phyloP scores from a whole-genome alignment of 2,797 vertebrate species.

The Lerista edwardsae region DNA sequence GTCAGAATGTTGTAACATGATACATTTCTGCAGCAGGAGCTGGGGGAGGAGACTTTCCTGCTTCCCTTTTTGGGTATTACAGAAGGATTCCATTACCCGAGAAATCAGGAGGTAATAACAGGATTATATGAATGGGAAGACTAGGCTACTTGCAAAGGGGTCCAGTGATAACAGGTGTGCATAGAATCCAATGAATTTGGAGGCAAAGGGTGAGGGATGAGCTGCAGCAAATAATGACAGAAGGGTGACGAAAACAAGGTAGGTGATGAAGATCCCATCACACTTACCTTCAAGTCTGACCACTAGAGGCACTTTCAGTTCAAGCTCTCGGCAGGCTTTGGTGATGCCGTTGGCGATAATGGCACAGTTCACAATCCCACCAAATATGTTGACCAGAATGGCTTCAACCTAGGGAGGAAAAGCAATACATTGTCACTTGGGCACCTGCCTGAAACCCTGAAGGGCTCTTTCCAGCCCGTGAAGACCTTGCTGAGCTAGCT shows the following conservation, averaged over 20 bases:
- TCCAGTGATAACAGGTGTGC: not conserved
- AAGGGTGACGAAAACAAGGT: not conserved
- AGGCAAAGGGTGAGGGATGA: not conserved
- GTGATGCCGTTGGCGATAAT: conserved; percentile 98
- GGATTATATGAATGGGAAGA: not conserved
- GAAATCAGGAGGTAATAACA: not conserved
- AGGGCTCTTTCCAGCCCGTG: too few relatives aligned
- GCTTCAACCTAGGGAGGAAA: conserved; percentile 89
- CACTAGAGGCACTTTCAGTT: conserved; percentile 94
- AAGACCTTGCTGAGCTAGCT: too few relatives aligned
- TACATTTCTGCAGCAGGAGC: not conserved
- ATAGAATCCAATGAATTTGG: not conserved
- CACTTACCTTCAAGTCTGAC: conserved; percentile 94
- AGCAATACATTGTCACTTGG: not conserved
- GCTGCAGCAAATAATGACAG: not conserved
- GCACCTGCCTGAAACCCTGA: not conserved
- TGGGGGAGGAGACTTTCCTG: not conserved
- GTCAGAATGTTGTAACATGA: not conserved
- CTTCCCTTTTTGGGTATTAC: not conserved
- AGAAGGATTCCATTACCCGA: not conserved
- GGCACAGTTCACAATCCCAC: conserved; percentile 97
- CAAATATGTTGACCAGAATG: conserved; percentile 97
- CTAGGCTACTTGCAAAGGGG: not conserved
- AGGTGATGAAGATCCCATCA: not conserved
- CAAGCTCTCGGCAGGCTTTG: conserved; percentile 92